phyloP scores from a whole-genome alignment of 2,113 vertebrate species.

The Myotis brandtii region DNA sequence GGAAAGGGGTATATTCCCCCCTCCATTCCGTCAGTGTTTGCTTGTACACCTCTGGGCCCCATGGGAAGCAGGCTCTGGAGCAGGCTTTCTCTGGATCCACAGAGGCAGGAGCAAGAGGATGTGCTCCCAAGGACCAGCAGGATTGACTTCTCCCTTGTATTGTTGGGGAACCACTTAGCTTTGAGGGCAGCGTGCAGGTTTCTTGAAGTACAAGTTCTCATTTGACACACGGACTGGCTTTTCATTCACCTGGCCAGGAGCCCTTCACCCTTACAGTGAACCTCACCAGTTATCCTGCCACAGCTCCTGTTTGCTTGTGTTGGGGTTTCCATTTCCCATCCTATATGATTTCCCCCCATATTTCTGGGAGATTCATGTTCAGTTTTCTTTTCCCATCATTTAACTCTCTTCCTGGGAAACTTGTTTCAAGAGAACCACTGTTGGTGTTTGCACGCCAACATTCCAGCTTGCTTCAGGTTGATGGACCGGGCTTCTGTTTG shows the following conservation, averaged over 20 bases:
- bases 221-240: neutral
- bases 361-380: neutral
- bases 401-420: neutral
- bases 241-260: neutral
- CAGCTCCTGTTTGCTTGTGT: fast-evolving
- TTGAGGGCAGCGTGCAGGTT: neutral
- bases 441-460: fast-evolving
- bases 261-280: fast-evolving
- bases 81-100: neutral
- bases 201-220: neutral
- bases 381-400: neutral
- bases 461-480: neutral
- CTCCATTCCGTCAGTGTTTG: neutral
- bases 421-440: neutral
- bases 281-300: neutral
- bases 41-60: too few species aligned
- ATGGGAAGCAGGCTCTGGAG: neutral
- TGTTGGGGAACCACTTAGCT: neutral
- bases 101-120: neutral
- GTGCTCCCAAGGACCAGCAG: too few species aligned
- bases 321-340: neutral
- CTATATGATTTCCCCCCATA: fast-evolving
- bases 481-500: neutral
- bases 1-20: neutral
- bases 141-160: neutral